phyloP scores from a whole-genome alignment of 35 echinoderm and acorn worm genomes.

The Ptychodera flava region DNA sequence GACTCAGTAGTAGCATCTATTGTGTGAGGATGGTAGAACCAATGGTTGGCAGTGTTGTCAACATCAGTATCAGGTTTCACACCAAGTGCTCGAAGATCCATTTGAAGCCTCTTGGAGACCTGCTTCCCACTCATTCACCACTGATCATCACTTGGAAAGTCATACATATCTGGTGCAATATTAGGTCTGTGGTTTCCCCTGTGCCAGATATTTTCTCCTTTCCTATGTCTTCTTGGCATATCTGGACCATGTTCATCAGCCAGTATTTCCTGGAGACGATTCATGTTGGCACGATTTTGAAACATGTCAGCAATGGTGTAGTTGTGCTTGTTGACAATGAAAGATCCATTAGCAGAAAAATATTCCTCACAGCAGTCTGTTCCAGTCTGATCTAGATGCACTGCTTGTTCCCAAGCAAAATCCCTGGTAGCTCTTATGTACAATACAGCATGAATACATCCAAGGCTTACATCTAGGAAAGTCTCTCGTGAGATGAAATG shows the following conservation, averaged over 20 bases:
- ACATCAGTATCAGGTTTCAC: too few relatives aligned
- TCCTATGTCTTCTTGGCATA: slow-evolving; percentile 9
- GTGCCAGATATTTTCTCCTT: slow-evolving; percentile 6
- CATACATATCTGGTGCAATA: background rate
- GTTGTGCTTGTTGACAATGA: background rate
- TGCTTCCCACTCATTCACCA: background rate
- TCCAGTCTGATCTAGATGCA: too few relatives aligned
- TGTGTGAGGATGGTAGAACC: too few relatives aligned
- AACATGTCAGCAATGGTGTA: background rate
- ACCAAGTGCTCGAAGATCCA: too few relatives aligned
- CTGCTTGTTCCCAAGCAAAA: too few relatives aligned
- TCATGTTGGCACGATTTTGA: background rate
- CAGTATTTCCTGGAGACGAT: background rate
- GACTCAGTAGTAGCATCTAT: too few relatives aligned
- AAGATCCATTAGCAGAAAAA: slow-evolving; percentile 7
- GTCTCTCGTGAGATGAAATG: too few relatives aligned
- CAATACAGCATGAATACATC: too few relatives aligned
- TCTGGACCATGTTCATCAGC: background rate
- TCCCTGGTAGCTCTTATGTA: too few relatives aligned
- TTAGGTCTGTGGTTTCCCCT: background rate
- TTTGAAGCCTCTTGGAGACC: background rate
- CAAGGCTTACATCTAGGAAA: too few relatives aligned
- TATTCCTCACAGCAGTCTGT: slow-evolving; percentile 14
- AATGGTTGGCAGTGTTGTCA: too few relatives aligned
- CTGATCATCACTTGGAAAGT: background rate